Percentiles rank a stretch among this genome's conserved stretches.
Evolutionary conservation across 2,888 invertebrate genomes (phyloP).

Genomic region (Anorthoa munda): DNA sequence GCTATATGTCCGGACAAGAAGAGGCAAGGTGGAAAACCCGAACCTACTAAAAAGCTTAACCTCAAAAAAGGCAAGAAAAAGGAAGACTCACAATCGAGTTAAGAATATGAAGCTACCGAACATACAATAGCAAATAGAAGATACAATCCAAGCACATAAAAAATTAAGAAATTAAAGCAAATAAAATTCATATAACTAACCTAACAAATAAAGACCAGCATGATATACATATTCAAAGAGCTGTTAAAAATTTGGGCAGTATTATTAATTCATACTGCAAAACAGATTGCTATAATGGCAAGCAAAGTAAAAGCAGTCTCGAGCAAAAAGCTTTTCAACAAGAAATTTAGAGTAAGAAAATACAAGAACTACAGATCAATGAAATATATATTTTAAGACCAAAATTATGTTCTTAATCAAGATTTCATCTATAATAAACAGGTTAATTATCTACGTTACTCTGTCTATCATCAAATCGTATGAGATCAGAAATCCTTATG

Average conservation of each 20-base stretch:
- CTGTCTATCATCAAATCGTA: conserved; percentile 17
- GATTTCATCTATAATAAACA: conserved; percentile 16
- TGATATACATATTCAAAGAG: conserved; percentile 1
- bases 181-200: background rate
- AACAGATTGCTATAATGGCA: no score
- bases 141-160: background rate
- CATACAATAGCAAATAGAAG: background rate
- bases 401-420: background rate
- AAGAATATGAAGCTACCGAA: background rate
- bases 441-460: conserved; percentile 14
- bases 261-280: background rate
- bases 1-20: conserved; percentile 50
- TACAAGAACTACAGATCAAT: background rate
- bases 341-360: background rate
- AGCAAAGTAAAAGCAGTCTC: background rate
- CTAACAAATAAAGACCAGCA: background rate
- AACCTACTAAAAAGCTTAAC: conserved; percentile 23
- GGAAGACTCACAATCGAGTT: conserved; percentile 5
- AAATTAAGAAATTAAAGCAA: background rate
- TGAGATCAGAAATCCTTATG: background rate
- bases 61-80: conserved; percentile 25
- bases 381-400: background rate
- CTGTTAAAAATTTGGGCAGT: background rate
- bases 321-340: background rate
- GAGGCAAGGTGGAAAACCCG: conserved; percentile 10